Evolutionary conservation across 2,888 invertebrate genomes (phyloP), one percentile per base, ranked within the genome.

Genomic region (Sesia bembeciformis): DNA sequence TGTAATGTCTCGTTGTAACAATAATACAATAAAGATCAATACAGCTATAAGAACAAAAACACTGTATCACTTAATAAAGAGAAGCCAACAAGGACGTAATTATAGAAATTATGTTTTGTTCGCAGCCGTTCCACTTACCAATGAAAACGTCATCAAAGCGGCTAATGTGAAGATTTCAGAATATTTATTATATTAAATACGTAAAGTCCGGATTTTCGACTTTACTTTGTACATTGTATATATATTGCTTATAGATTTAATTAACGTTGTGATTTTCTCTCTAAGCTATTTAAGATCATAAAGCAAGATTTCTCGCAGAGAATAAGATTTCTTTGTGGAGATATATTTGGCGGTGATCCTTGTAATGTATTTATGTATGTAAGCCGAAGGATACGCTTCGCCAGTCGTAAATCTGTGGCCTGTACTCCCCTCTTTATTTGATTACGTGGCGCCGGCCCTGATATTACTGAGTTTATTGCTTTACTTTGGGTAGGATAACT

Each of bases 391-490:
- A 72, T 71, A 67, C 61, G 53, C 70, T 66, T 65, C 66, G 72
- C 65, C 58, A 65, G 64, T 72, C 75, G 78, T 81, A 78, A 78
- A 79, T 79, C 72, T 64, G 74, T 74, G 70, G 70, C 65, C 65
- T 74, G 69, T 73, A 72, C 66, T 64, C 59, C 23, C 23, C 68
- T 65, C 74, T 56, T 81, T 79, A 80, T 81, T 81, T 79, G 78
- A 81, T 81, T 79, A 79, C 68, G 68, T 64, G 72, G 72, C 74
- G 74, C 75, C 72, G 69, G 70, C 55, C 66, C 61, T 65, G 68
- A 73, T 66, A 74, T 79, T 75, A 79, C 74, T 59, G 58, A 62
- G 66, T 81, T 81, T 81, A 81, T 77, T 67, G 71, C 76, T 74
- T 72, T 72, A 74, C 72, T 77, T 56, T 53, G 46, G 46, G 46